Conservation (phyloP, 1,140 invertebrate genomes). For the Ptiloglossa arizonensis region DNA sequence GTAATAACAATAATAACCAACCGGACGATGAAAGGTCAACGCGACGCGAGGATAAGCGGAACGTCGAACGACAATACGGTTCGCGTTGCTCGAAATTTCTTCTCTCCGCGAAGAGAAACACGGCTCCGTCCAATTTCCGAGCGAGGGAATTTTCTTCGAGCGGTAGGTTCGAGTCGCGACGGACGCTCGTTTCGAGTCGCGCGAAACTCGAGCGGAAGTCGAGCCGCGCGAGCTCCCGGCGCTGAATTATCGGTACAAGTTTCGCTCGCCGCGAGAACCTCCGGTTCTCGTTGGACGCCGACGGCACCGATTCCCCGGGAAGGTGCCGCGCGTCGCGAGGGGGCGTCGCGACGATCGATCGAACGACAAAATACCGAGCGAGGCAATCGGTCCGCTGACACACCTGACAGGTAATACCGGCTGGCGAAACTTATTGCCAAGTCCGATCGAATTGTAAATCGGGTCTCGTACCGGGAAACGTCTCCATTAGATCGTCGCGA, state of each 20-base stretch:
- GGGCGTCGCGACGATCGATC: constrained; percentile 58
- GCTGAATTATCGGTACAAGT: constrained; percentile 69
- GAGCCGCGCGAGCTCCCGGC: constrained; percentile 21
- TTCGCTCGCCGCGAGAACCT: constrained; percentile 44
- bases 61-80: neutral
- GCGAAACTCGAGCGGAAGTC: constrained; percentile 48
- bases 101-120: neutral
- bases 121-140: neutral
- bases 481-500: constrained; percentile 59
- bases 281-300: constrained; percentile 49
- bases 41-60: neutral
- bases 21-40: neutral
- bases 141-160: constrained; percentile 11
- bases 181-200: neutral
- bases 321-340: neutral
- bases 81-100: neutral
- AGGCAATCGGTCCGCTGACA: constrained; percentile 61
- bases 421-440: constrained; percentile 63
- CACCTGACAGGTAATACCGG: constrained; percentile 67
- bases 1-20: neutral
- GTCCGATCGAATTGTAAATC: constrained; percentile 67
- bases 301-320: neutral
- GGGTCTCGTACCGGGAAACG: constrained; percentile 56
- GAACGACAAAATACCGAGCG: constrained; percentile 52
- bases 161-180: neutral